Conservation (phyloP, 2,113 vertebrate species). For the Prochilodus magdalenae region DNA sequence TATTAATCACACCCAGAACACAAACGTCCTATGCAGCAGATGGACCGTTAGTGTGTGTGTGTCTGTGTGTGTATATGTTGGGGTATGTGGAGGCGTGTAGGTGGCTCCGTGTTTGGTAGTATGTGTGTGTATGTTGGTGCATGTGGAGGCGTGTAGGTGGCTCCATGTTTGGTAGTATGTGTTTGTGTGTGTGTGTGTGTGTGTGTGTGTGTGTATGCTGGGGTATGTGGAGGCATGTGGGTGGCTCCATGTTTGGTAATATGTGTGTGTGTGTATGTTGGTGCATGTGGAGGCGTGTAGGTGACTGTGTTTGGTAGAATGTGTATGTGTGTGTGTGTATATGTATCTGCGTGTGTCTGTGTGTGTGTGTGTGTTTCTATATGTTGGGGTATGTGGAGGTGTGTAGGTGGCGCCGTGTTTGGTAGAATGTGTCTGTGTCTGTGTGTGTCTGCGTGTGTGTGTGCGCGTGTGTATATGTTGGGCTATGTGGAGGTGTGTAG, state of each 20-base stretch:
- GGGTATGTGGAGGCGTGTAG: neutral
- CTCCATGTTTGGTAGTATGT: too few species aligned
- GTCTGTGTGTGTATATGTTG: neutral
- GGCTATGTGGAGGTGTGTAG: too few species aligned
- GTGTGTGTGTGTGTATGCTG: constrained; percentile 12
- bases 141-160: too few species aligned
- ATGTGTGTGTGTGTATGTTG: constrained; percentile 8
- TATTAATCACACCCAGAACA: constrained; percentile 38
- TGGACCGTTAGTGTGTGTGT: constrained; percentile 12
- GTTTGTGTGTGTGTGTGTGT: too few species aligned
- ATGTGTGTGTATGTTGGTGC: neutral
- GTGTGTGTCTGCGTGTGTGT: too few species aligned
- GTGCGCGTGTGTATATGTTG: too few species aligned
- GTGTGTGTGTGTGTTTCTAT: neutral
- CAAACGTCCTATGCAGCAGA: constrained; percentile 39
- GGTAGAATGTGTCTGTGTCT: neutral
- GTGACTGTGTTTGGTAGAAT: neutral
- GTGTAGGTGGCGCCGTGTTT: too few species aligned
- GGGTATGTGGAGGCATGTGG: neutral
- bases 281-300: neutral
- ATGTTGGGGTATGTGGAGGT: neutral
- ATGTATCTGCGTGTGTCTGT: neutral
- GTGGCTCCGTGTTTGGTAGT: too few species aligned
- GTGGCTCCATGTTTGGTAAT: too few species aligned
- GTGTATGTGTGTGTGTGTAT: constrained; percentile 6